phyloP scores from a whole-genome alignment of 2,888 invertebrate genomes.

The Artemia sinica region DNA sequence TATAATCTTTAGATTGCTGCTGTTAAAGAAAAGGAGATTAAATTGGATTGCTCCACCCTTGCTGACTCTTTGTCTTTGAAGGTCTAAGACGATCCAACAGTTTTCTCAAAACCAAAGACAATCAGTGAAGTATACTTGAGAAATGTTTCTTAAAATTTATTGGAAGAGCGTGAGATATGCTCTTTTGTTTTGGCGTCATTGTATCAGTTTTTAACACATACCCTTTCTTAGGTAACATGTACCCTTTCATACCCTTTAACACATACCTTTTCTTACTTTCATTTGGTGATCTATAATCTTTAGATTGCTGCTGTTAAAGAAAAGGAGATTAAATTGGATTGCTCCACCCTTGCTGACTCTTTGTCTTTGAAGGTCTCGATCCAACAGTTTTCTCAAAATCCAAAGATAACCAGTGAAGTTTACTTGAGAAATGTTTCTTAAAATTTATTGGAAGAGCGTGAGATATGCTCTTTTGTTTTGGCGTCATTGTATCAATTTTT shows the following conservation, averaged over 20 bases:
- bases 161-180: too few relatives aligned
- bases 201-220: too few relatives aligned
- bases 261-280: too few relatives aligned
- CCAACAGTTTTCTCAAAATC: not conserved
- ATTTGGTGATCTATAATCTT: too few relatives aligned
- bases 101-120: not conserved
- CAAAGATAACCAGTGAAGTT: not conserved
- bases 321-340: not conserved
- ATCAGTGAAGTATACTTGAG: not conserved
- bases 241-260: too few relatives aligned
- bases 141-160: too few relatives aligned
- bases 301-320: not conserved
- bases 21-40: not conserved
- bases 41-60: not conserved
- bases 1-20: too few relatives aligned
- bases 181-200: too few relatives aligned
- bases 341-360: conserved; percentile 2
- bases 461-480: not conserved
- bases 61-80: not conserved
- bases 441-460: too few relatives aligned
- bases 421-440: too few relatives aligned
- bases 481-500: too few relatives aligned
- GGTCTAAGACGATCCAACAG: conserved; percentile 13
- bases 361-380: not conserved
- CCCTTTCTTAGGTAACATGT: too few relatives aligned